Evolutionary conservation across 2,113 vertebrate species (phyloP), one percentile per base, ranked within the genome.

Genomic region (Pyxicephalus adspersus): DNA sequence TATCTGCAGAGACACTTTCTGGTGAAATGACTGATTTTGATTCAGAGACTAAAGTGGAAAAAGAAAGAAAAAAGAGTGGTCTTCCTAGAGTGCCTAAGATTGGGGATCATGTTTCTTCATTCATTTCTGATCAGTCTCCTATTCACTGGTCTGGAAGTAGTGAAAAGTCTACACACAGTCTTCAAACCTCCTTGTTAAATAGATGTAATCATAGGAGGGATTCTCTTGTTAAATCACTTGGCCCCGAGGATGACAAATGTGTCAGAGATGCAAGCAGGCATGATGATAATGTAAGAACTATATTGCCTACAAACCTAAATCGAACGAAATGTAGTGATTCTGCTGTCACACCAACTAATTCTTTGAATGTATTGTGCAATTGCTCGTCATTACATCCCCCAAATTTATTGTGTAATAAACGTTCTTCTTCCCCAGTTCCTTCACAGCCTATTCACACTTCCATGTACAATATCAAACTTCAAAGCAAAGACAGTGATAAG

Each of bases 401-500:
- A 52, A 58, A 88, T 0, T 79, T 84, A 57, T 84, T 86, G 0
- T 86, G 88, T 71, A 92, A 90, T 84, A 65, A 67, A 83, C 57
- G 84, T 45, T 23, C 87, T 77, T 52, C 88, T 25, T 86, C 90
- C 0, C 87, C 91, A 18, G 92, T 90, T 70, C 85, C 92, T 84
- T 86, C 91, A 26, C 91, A 93, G 80, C 89, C 92, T 54, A 84
- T 91, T 86, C 90, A 90, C 75, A 86, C 92, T 28, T 89, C 88
- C 83, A 88, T 94, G 87, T 94, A 94, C 84, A 92, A 93, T 52
- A 91, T 94, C 85, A 94, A 92, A 83, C 93, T 93, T 0, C 83
- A 90, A 19, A 85, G 88, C 82, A 94, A 95, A 83, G 96, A 97
- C 83, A 90, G 90, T 80, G 95, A 94, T 79, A 97, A 98, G 90